phyloP scores from a whole-genome alignment of 2,888 invertebrate genomes.

The Eupithecia inturbata region DNA sequence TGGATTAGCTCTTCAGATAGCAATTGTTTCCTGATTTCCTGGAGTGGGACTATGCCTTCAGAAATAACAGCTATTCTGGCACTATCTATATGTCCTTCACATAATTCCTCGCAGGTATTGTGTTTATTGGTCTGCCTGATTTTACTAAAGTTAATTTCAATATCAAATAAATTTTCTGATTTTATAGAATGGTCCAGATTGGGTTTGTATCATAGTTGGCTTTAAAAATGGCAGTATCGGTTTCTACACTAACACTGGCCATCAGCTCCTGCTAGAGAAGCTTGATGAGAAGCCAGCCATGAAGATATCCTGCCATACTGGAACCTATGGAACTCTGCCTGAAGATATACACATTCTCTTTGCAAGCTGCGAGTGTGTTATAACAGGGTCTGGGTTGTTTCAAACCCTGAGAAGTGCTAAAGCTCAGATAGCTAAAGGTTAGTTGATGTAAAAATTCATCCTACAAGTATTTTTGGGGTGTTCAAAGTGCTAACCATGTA shows the following conservation, averaged over 20 bases:
- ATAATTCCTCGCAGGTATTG: constrained; percentile 77
- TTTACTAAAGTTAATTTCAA: not conserved
- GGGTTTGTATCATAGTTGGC: constrained; percentile 96
- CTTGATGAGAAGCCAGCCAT: constrained; percentile 92
- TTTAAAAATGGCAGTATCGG: constrained; percentile 92
- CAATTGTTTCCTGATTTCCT: constrained; percentile 74
- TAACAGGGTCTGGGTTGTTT: constrained; percentile 91
- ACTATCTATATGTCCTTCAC: constrained; percentile 74
- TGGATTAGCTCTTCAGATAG: constrained; percentile 77
- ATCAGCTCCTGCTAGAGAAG: constrained; percentile 91
- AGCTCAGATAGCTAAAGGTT: constrained; percentile 92
- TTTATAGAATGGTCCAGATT: constrained; percentile 90
- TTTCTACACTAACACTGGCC: constrained; percentile 95
- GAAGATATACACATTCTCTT: constrained; percentile 91
- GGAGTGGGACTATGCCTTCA: constrained; percentile 76
- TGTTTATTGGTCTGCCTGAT: not conserved
- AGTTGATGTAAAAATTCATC: not conserved
- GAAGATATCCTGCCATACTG: constrained; percentile 90
- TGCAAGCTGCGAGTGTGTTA: constrained; percentile 88
- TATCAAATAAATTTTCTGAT: not conserved
- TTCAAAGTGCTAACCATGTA: not conserved
- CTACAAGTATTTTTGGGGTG: not conserved
- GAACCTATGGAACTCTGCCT: constrained; percentile 78
- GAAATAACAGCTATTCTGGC: constrained; percentile 68
- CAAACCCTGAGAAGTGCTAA: constrained; percentile 91